phyloP scores from a whole-genome alignment of 2,113 vertebrate genomes.

The Oncorhynchus tshawytscha region DNA sequence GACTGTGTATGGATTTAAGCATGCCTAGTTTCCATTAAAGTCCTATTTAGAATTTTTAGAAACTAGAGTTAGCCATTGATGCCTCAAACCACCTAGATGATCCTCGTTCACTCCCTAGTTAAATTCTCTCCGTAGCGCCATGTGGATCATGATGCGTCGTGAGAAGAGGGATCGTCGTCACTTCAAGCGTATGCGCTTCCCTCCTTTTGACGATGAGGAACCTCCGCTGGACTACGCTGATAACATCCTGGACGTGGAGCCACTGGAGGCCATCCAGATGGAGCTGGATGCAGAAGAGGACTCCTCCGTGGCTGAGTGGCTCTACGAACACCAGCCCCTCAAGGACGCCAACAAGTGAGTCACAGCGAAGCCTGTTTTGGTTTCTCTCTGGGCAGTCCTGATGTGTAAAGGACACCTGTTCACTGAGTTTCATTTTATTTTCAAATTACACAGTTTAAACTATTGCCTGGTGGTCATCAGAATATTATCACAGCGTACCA shows the following conservation, averaged over 20 bases:
- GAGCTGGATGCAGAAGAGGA: constrained; percentile 95
- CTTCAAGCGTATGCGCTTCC: constrained; percentile 98
- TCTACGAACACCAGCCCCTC: constrained; percentile 96
- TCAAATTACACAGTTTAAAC: neutral
- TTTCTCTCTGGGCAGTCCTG: neutral
- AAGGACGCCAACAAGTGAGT: constrained; percentile 90
- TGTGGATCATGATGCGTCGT: constrained; percentile 99
- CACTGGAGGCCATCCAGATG: constrained; percentile 95
- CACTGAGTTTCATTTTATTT: too few relatives aligned
- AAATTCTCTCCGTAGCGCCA: constrained; percentile 75
- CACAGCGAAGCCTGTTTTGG: constrained; percentile 58
- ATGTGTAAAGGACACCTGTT: neutral
- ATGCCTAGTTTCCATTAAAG: neutral
- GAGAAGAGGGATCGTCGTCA: constrained; percentile 96
- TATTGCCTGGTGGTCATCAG: neutral
- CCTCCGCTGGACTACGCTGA: constrained; percentile 96
- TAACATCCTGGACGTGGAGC: constrained; percentile 97
- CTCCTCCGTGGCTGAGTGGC: constrained; percentile 88
- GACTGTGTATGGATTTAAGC: too few relatives aligned
- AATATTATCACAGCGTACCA: too few relatives aligned
- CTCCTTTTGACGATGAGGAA: constrained; percentile 96
- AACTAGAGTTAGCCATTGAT: too few relatives aligned
- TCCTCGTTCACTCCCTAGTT: neutral
- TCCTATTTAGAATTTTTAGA: neutral
- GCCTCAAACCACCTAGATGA: neutral